Evolutionary conservation across 2,113 vertebrate species (phyloP), one percentile per base, ranked within the genome.

Genomic region (Ciconia boyciana): DNA sequence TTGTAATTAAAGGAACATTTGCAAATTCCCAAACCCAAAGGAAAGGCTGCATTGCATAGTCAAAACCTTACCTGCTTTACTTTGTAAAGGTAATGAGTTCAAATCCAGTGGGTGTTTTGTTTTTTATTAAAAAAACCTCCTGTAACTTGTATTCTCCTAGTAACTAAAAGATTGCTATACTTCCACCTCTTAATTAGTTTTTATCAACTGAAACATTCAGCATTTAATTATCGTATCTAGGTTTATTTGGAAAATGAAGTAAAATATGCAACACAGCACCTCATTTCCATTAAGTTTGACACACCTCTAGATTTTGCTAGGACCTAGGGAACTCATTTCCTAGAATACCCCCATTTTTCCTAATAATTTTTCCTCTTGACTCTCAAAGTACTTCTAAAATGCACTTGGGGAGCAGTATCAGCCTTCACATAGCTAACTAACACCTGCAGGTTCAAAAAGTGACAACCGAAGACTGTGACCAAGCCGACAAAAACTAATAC

Each of bases 381-480:
- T 76, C 60, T 91, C 90, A 57, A 80, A 76, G 43, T n/a, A 25
- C 74, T 95, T 78, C 83, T 83, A 61, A 91, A 95, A 91, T 55
- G 58, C 28, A 90, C 70, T 81, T 66, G 81, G 78, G 78, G 55
- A 96, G 58, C 44, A 86, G 25, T 79, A 97, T 52, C 60, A 86
- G 79, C 41, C 51, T 82, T 95, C 69, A 41, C 31, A 80, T 58
- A 94, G 57, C 48, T 90, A 83, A 75, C 58, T 65, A 84, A 96
- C 68, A 89, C 83, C 93, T 97, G 76, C 68, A 96, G 74, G 94
- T 98, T 96, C 94, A 87, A 96, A 93, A 90, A 93, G 90, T 71
- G 86, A 94, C 91, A 92, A 87, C 44, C 14, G 5, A 51, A 72
- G 52, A 32, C 65, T 52, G 41, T 32, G 82, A 71, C 21, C 17